Conservation (phyloP, 1,140 invertebrate species). For the Brachionus plicatilis region DNA sequence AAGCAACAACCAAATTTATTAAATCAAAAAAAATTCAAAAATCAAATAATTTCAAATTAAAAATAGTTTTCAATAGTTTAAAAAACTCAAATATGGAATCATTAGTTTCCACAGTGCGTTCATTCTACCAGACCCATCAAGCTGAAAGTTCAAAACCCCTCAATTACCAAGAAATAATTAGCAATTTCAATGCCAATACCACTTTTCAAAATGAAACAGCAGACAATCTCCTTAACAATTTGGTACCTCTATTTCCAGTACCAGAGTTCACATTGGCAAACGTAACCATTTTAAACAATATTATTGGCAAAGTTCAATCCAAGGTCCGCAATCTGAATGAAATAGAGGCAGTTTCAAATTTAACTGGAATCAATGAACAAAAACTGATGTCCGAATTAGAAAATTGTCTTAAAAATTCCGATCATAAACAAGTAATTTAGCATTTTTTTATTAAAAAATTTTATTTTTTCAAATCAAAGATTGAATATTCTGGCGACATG, state of each 20-base stretch:
- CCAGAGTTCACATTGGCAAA: constrained; percentile 17
- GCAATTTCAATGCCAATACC: background rate
- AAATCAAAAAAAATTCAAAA: background rate
- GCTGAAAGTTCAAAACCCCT: background rate
- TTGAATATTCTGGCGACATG: background rate
- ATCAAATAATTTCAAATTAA: background rate
- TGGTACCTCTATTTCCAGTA: background rate
- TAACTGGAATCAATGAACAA: background rate
- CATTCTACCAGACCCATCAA: background rate
- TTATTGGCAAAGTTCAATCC: background rate
- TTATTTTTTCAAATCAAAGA: background rate
- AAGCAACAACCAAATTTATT: background rate
- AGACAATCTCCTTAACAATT: constrained; percentile 4
- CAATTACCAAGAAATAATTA: constrained; percentile 11
- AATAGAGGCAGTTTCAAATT: background rate
- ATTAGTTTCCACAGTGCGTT: background rate
- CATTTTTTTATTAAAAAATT: background rate
- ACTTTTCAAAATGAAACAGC: background rate
- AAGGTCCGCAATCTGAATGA: background rate
- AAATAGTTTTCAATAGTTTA: background rate
- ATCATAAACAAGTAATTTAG: background rate
- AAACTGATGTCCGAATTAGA: background rate
- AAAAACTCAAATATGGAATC: background rate
- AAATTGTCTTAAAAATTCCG: background rate
- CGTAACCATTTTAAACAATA: background rate